phyloP scores from a whole-genome alignment of 2,797 vertebrate genomes.

The Anguilla pacifica region DNA sequence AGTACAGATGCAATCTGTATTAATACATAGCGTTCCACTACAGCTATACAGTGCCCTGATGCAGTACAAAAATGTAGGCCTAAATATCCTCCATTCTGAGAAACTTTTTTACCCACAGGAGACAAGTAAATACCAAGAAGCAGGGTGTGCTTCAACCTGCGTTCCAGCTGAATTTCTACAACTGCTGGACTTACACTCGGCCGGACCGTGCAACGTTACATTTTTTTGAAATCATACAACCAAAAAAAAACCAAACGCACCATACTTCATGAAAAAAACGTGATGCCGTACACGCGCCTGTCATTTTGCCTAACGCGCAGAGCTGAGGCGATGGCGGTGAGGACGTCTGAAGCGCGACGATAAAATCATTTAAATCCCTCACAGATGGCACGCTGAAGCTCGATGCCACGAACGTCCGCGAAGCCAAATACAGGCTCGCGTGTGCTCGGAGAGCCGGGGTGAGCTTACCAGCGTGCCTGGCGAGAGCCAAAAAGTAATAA shows the following conservation, averaged over 20 bases:
- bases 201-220: neutral
- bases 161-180: neutral
- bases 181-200: neutral
- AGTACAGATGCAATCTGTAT: neutral
- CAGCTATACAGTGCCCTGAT: neutral
- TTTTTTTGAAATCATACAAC: constrained; percentile 23
- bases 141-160: neutral
- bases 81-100: neutral
- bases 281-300: constrained; percentile 4
- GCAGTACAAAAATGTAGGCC: neutral
- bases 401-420: neutral
- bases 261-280: neutral
- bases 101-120: neutral
- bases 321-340: constrained; percentile 17
- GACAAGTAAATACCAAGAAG: neutral
- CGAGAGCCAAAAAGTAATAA: neutral
- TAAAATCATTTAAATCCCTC: neutral
- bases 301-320: neutral
- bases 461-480: neutral
- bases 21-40: neutral
- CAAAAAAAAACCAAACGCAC: neutral
- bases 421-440: neutral
- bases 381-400: neutral
- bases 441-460: neutral
- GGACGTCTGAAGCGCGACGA: neutral